Conservation (phyloP, 2,888 invertebrate species). For the Machimus rusticus region DNA sequence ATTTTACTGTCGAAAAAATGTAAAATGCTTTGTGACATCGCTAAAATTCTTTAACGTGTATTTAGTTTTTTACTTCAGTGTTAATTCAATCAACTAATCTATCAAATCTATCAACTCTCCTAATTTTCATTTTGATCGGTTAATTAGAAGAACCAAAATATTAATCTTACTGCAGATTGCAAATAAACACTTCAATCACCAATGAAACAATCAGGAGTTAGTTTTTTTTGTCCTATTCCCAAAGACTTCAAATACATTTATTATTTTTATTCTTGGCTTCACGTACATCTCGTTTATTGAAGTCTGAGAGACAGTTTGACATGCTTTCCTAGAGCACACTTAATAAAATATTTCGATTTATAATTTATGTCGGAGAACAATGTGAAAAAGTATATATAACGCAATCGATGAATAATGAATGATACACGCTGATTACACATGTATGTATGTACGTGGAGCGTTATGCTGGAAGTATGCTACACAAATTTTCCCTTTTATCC, state of each 20-base stretch:
- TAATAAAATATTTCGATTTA: not conserved
- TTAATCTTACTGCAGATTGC: too few relatives aligned
- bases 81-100: too few relatives aligned
- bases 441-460: not conserved
- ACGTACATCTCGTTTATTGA: not conserved
- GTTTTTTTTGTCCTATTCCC: too few relatives aligned
- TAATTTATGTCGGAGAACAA: not conserved
- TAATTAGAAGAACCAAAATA: too few relatives aligned
- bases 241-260: not conserved
- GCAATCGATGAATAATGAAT: not conserved
- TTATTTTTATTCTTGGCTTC: not conserved
- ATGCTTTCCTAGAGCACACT: not conserved
- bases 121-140: too few relatives aligned
- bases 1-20: too few relatives aligned
- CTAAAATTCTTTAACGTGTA: too few relatives aligned
- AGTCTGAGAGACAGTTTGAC: not conserved
- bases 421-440: not conserved
- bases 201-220: too few relatives aligned
- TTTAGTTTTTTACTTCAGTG: too few relatives aligned
- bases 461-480: not conserved
- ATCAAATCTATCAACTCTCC: too few relatives aligned
- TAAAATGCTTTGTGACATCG: too few relatives aligned
- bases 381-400: not conserved
- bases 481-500: not conserved
- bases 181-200: too few relatives aligned